Evolutionary conservation across 2,113 vertebrate species (phyloP).

Genomic region (Anhinga rufa): DNA sequence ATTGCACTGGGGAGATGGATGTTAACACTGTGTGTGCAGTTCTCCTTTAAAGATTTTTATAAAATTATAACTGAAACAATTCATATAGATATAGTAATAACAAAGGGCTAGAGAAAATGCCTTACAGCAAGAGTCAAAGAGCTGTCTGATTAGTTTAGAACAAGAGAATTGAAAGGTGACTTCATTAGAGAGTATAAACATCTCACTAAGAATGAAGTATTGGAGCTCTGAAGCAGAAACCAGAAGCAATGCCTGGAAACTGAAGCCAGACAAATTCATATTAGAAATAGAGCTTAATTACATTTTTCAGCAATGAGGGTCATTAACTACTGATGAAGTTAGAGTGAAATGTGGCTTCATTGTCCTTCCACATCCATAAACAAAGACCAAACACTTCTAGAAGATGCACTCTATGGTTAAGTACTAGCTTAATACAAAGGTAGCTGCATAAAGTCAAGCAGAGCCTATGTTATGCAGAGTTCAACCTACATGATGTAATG

Average conservation of each 20-base stretch:
- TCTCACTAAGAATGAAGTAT: neutral
- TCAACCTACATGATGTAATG: neutral
- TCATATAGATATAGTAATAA: neutral
- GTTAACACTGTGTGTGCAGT: neutral
- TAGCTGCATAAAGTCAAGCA: neutral
- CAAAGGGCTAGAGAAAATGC: neutral
- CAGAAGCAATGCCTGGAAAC: constrained; percentile 32
- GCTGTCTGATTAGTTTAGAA: constrained; percentile 8
- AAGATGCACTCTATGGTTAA: neutral
- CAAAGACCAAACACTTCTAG: neutral
- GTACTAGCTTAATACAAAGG: neutral
- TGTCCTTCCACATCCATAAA: neutral
- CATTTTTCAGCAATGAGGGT: constrained; percentile 8
- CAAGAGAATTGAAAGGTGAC: constrained; percentile 8
- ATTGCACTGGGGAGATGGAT: neutral
- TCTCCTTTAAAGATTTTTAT: neutral
- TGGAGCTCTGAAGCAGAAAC: constrained; percentile 2
- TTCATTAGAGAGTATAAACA: constrained; percentile 24
- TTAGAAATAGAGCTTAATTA: constrained; percentile 14
- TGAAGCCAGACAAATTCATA: constrained; percentile 13
- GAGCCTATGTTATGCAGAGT: neutral
- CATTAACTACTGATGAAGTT: neutral
- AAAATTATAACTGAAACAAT: neutral
- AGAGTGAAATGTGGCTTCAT: neutral
- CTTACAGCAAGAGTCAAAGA: neutral